Evolutionary conservation across 2,797 vertebrate genomes (phyloP).

Genomic region (Microcaecilia unicolor): DNA sequence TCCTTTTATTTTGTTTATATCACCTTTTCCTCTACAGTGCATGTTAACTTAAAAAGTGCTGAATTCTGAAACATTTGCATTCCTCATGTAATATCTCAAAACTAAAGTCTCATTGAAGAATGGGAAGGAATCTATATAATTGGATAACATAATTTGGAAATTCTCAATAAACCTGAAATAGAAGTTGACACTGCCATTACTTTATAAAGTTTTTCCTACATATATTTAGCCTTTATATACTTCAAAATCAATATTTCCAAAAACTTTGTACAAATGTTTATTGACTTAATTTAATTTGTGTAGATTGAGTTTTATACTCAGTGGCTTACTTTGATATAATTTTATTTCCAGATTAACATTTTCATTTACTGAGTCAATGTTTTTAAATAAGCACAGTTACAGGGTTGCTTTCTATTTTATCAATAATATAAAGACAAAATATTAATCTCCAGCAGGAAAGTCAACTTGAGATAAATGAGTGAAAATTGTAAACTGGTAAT

Average conservation of each 20-base stretch:
- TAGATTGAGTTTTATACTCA: constrained; percentile 21
- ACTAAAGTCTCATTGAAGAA: too few relatives aligned
- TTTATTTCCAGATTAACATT: constrained; percentile 25
- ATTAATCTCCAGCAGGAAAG: constrained; percentile 14
- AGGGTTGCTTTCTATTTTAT: constrained; percentile 9
- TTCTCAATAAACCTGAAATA: not conserved
- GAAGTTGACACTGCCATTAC: not conserved
- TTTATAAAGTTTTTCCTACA: constrained; percentile 5
- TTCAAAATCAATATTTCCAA: not conserved
- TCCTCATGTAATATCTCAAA: too few relatives aligned
- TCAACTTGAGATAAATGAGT: constrained; percentile 21
- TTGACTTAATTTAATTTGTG: constrained; percentile 10
- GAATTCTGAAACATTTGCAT: too few relatives aligned
- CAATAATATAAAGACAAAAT: too few relatives aligned
- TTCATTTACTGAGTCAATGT: constrained; percentile 15
- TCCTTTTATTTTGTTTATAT: too few relatives aligned
- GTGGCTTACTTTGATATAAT: constrained; percentile 21
- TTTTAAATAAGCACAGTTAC: constrained; percentile 24
- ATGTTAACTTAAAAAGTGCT: too few relatives aligned
- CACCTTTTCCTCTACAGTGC: too few relatives aligned
- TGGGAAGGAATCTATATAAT: too few relatives aligned
- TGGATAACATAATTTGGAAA: too few relatives aligned
- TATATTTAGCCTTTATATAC: not conserved
- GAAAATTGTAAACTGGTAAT: constrained; percentile 14
- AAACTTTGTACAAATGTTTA: constrained; percentile 2